These are phyloP conservation scores for Balanococcus diminutus DNA, from an alignment of 2,888 invertebrate genomes.

Conservation along the genomic window DNA sequence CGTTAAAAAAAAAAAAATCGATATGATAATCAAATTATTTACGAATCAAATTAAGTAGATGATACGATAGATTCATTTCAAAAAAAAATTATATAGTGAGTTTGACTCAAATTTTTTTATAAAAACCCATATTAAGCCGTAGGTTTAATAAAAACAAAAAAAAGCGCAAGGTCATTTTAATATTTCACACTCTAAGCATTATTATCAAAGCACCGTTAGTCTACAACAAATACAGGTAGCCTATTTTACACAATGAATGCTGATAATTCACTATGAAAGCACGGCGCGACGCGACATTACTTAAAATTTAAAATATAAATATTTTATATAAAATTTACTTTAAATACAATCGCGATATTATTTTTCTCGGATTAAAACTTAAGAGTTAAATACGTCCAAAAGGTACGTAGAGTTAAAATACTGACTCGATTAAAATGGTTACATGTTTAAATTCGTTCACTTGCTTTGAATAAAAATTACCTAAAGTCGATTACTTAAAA, in stretches of 20 bases:
- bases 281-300: background rate
- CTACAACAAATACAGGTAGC: background rate
- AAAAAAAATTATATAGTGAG: background rate
- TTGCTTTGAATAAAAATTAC: background rate
- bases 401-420: background rate
- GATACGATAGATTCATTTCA: background rate
- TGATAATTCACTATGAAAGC: background rate
- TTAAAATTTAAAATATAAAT: background rate
- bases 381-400: background rate
- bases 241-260: background rate
- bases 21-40: slow-evolving; percentile 17
- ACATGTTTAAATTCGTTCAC: background rate
- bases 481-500: background rate
- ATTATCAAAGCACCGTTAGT: slow-evolving; percentile 14
- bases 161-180: background rate
- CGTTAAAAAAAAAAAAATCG: slow-evolving; percentile 31
- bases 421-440: background rate
- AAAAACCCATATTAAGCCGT: background rate
- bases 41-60: background rate
- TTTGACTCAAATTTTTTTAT: slow-evolving; percentile 23
- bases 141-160: background rate
- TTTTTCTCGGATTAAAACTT: background rate
- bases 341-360: background rate
- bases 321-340: background rate
- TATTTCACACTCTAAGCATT: background rate